phyloP scores from a whole-genome alignment of 2,888 invertebrate species.

The Drosophila ochracea region DNA sequence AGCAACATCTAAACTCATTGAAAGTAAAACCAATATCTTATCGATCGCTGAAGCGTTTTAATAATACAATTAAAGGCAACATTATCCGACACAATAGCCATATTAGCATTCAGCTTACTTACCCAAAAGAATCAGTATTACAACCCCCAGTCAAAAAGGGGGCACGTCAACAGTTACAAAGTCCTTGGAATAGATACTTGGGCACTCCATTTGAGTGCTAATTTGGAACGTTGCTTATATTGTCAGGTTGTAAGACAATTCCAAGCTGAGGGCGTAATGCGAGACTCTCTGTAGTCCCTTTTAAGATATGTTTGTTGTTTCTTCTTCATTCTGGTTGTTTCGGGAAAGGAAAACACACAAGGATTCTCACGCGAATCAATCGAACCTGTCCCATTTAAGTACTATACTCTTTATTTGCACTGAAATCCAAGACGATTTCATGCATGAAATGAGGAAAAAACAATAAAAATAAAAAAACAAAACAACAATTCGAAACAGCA shows the following conservation, averaged over 20 bases:
- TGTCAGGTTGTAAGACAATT: constrained; percentile 65
- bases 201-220: constrained; percentile 52
- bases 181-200: constrained; percentile 35
- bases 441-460: constrained; percentile 56
- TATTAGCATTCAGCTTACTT: constrained; percentile 13
- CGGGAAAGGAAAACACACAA: constrained; percentile 68
- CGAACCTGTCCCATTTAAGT: constrained; percentile 58
- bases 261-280: constrained; percentile 69
- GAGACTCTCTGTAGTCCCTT: constrained; percentile 48
- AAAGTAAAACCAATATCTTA: constrained; percentile 8
- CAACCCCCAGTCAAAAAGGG: constrained; percentile 7
- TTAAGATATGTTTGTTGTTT: constrained; percentile 39
- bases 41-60: constrained; percentile 1
- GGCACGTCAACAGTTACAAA: constrained; percentile 60
- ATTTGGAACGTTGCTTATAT: constrained; percentile 45
- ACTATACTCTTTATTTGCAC: constrained; percentile 70
- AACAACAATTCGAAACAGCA: constrained; percentile 4
- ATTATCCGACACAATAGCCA: constrained; percentile 42
- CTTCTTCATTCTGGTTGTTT: constrained; percentile 18
- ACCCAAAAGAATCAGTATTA: constrained; percentile 3
- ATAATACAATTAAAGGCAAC: constrained; percentile 45
- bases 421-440: constrained; percentile 74
- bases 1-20: background rate
- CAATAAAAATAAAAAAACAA: constrained; percentile 16
- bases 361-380: constrained; percentile 77